Conservation (phyloP, 2,888 invertebrate species). For the Coenonympha glycerion region DNA sequence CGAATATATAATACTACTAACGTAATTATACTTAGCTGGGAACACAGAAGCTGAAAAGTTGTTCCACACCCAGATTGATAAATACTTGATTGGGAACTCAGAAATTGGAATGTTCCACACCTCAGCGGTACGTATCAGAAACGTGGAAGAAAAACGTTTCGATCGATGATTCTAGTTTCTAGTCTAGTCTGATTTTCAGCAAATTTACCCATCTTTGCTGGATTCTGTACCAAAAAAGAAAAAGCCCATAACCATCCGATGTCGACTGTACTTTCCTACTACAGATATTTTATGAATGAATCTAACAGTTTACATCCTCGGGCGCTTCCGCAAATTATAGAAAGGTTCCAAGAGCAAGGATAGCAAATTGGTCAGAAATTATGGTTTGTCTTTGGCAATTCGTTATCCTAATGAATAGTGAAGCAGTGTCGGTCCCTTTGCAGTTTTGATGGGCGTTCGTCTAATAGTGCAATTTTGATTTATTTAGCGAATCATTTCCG, state of each 20-base stretch:
- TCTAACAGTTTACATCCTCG: conserved; percentile 7
- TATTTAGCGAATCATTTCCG: conserved; percentile 67
- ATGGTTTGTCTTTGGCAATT: conserved; percentile 36
- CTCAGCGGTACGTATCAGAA: no score
- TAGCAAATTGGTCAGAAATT: conserved; percentile 15
- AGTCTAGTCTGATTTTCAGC: no score
- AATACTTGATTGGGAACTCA: no score
- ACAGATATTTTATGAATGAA: conserved; percentile 26
- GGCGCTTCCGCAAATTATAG: conserved; percentile 25
- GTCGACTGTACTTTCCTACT: conserved; percentile 1
- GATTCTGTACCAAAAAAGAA: no score
- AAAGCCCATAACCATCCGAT: not conserved
- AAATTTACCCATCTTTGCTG: no score
- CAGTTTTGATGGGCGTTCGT: conserved; percentile 34
- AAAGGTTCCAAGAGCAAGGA: conserved; percentile 15
- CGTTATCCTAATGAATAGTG: conserved; percentile 49
- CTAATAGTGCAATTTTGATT: conserved; percentile 72
- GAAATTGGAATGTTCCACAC: no score
- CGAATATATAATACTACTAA: no score
- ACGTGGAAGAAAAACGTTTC: no score
- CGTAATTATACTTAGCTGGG: no score
- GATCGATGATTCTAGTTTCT: no score
- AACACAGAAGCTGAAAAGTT: no score
- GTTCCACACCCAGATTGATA: no score
- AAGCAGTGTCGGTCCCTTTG: conserved; percentile 47